A percentile compares a stretch with the other conserved stretches of the same genome.
These are phyloP conservation scores for Meloidogyne chitwoodi DNA, from an alignment of 1,140 invertebrate species.

Conservation along the genomic window DNA sequence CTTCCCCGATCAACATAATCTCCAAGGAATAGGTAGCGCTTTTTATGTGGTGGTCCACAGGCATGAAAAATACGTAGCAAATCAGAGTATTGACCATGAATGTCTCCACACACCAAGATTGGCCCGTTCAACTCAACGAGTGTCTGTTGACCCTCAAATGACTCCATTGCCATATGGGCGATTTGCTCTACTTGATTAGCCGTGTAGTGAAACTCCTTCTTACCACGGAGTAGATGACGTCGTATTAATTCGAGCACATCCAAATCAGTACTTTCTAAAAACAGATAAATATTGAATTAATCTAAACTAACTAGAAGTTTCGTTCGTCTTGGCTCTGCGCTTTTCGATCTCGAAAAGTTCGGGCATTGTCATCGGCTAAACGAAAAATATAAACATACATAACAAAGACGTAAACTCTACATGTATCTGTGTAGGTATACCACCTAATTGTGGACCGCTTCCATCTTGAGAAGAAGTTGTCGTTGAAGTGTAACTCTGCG, in stretches of 20 bases:
- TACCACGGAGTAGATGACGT: background rate
- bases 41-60: slow-evolving; percentile 26
- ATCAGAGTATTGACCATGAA: slow-evolving; percentile 64
- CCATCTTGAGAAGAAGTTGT: background rate
- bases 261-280: background rate
- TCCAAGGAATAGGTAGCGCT: slow-evolving; percentile 17
- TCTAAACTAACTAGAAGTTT: background rate
- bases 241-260: background rate
- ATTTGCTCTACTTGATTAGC: background rate
- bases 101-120: slow-evolving; percentile 57
- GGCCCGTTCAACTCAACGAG: background rate
- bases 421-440: background rate
- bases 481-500: background rate
- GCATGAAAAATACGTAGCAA: slow-evolving; percentile 62
- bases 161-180: background rate
- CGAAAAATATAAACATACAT: background rate
- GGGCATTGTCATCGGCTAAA: background rate
- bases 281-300: background rate
- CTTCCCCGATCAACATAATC: slow-evolving; percentile 32
- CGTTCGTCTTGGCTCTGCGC: background rate
- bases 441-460: background rate
- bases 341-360: background rate
- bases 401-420: background rate
- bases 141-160: background rate
- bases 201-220: background rate